Base-by-base conservation (phyloP, 2,113 vertebrate genomes). In the Acanthisitta chloris region DNA sequence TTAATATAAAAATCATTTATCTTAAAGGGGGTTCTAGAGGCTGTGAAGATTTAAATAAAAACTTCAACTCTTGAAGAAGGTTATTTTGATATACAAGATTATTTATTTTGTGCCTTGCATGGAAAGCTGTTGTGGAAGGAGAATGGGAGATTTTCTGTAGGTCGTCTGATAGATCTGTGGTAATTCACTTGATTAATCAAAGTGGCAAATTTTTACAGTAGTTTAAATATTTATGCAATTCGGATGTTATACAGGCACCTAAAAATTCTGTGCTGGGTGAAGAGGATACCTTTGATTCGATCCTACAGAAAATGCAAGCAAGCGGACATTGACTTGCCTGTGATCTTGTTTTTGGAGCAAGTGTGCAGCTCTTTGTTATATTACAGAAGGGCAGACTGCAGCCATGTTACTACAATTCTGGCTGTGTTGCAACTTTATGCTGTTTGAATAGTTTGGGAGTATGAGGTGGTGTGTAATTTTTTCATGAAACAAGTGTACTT, bases 1-100 rank as follows among this genome's bases (percentile, higher is more conserved):
- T 86, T 96, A 95, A 54, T 77, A 49, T 31, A 86, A 96, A 96
- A 93, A 70, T 88, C n/a, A 81, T 97, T 73, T 91, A 66, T 96
- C 91, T 88, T 94, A 70, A 88, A 73, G 54, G 40, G 28, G 62
- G n/a, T n/a, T 96, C 49, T 71, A 78, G 66, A 38, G 21, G 67
- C 31, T 92, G 55, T 81, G 58, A 61, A 57, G 85, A 93, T 92
- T 95, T 90, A 95, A 95, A 86, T 82, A 58, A 94, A 97, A 93
- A 33, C 93, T 90, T 94, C 94, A 94, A 5, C 40, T 81, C 84
- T 48, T 71, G 33, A 92, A 83, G 80, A 73, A 8, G 4, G 78
- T 65, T 83, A 64, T 97, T 96, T 79, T 87, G 76, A 57, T 79
- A 36, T 45, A 66, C 10, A 81, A 66, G 49, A 54, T 70, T 25